These are phyloP conservation scores for Bicyclus anynana DNA, from an alignment of 1,140 invertebrate genomes.

Conservation along the genomic window DNA sequence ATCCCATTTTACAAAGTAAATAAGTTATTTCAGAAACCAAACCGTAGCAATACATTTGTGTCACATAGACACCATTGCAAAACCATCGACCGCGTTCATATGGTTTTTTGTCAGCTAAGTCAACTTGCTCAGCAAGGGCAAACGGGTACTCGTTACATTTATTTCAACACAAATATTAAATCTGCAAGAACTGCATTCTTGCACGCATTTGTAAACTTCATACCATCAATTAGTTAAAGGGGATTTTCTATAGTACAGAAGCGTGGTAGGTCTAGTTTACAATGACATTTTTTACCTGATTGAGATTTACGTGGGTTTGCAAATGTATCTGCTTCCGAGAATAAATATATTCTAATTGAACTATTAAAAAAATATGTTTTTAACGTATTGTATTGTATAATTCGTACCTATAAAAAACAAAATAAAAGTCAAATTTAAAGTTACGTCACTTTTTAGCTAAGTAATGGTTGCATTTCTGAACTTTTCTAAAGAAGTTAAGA, in stretches of 20 bases:
- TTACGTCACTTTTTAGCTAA: no score
- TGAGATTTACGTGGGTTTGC: not conserved
- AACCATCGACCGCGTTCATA: not conserved
- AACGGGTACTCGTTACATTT: not conserved
- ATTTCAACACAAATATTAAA: conserved; percentile 33
- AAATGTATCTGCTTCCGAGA: not conserved
- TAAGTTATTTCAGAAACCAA: not conserved
- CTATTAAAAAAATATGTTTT: no score
- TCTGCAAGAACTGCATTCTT: conserved; percentile 57
- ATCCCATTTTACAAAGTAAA: conserved; percentile 3
- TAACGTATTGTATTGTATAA: no score
- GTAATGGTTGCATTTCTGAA: no score
- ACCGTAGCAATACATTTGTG: not conserved
- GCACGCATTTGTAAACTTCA: conserved; percentile 51
- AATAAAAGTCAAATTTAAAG: no score
- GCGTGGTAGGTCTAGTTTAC: not conserved
- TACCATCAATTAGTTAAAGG: conserved; percentile 54
- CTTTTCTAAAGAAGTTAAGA: no score
- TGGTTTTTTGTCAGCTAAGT: conserved; percentile 3
- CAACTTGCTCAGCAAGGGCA: conserved; percentile 1
- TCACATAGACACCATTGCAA: not conserved
- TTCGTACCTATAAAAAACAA: no score
- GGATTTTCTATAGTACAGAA: conserved; percentile 1
- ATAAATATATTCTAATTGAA: no score
- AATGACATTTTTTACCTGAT: not conserved